A percentile compares a stretch with the other conserved stretches of the same genome.
Conservation (phyloP, 2,797 vertebrate species). For the Phoebastria nigripes region DNA sequence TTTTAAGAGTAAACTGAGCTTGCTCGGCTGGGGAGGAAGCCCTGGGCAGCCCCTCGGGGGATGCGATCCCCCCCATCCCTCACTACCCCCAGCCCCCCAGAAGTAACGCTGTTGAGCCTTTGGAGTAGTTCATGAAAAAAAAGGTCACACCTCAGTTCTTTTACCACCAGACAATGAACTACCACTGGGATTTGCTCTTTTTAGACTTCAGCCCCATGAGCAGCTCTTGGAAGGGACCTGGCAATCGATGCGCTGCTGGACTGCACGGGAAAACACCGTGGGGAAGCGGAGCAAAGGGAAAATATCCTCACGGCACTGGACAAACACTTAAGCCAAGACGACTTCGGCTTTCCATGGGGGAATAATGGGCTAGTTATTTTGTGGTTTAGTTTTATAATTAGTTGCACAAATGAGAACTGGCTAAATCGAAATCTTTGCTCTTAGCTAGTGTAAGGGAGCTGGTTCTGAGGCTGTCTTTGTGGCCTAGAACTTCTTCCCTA, state of each 20-base stretch:
- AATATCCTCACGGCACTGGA: accelerated
- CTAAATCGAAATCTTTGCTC: neutral
- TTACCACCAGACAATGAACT: no score
- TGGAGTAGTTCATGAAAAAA: neutral
- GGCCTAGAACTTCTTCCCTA: no score
- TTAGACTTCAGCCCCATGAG: neutral
- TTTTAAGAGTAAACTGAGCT: no score
- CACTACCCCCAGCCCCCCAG: no score
- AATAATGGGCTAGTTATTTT: neutral
- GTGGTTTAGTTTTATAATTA: neutral
- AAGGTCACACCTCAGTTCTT: neutral
- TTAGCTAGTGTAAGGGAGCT: neutral
- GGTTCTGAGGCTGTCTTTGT: neutral
- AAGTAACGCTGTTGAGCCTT: accelerated
- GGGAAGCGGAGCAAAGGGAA: neutral
- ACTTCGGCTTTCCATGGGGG: neutral
- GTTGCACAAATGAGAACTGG: neutral
- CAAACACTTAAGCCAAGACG: neutral
- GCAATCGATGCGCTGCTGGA: neutral
- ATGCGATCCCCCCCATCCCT: neutral
- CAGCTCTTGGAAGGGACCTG: neutral
- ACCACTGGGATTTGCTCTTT: neutral
- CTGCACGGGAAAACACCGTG: neutral
- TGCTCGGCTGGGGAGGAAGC: neutral
- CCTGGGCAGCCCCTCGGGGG: neutral